phyloP scores from a whole-genome alignment of 2,888 invertebrate species.

The Acheta domesticus region DNA sequence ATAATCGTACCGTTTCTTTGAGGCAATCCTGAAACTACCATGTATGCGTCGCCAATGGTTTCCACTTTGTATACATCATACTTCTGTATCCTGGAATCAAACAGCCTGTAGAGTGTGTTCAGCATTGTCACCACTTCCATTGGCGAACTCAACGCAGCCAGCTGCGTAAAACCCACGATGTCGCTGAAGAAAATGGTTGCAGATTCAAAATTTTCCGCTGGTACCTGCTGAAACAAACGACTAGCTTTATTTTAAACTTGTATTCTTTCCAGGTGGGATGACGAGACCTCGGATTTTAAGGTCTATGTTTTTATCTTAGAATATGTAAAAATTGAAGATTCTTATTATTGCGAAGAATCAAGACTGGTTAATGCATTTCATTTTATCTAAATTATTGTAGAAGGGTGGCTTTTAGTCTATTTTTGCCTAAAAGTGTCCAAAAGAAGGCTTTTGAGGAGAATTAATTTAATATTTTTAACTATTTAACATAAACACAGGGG shows the following conservation, averaged over 20 bases:
- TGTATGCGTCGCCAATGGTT: conserved; percentile 61
- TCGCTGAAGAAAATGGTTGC: conserved; percentile 71
- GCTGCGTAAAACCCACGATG: conserved; percentile 65
- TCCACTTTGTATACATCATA: conserved; percentile 74
- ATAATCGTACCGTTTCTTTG: conserved; percentile 52
- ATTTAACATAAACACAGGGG: too few relatives aligned
- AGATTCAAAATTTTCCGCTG: conserved; percentile 63
- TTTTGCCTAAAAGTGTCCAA: too few relatives aligned
- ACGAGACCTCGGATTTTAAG: too few relatives aligned
- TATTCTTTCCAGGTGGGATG: too few relatives aligned
- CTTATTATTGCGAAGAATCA: too few relatives aligned
- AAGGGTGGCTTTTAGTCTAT: too few relatives aligned
- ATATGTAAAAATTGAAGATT: too few relatives aligned
- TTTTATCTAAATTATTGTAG: too few relatives aligned
- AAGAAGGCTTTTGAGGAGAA: too few relatives aligned
- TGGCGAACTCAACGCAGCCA: conserved; percentile 61
- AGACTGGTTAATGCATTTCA: not conserved
- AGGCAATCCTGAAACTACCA: conserved; percentile 60
- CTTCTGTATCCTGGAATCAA: conserved; percentile 65
- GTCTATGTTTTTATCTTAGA: too few relatives aligned
- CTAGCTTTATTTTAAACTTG: not conserved
- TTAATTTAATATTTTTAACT: too few relatives aligned
- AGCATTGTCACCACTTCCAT: conserved; percentile 65
- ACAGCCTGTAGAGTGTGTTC: conserved; percentile 69
- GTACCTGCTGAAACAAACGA: conserved; percentile 46